Evolutionary conservation across 1,140 invertebrate species (phyloP).

Genomic region (Platorchestia sp.): DNA sequence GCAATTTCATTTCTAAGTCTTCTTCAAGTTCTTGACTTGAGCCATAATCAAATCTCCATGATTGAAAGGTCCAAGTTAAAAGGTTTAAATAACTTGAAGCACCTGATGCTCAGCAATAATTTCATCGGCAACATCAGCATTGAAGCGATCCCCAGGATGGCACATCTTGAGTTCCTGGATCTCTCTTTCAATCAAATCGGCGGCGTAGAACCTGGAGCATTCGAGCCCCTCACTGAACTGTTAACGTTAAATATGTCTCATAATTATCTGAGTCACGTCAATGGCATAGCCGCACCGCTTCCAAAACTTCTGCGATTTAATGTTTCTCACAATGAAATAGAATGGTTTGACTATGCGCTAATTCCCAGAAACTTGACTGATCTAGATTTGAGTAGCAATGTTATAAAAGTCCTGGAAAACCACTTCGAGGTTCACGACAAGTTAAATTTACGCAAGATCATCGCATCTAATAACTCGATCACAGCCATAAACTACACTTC

Average conservation of each 20-base stretch:
- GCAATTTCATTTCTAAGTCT: constrained; percentile 83
- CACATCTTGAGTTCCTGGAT: constrained; percentile 86
- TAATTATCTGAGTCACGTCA: constrained; percentile 87
- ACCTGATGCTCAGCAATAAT: constrained; percentile 88
- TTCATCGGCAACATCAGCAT: constrained; percentile 86
- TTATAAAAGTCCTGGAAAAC: constrained; percentile 86
- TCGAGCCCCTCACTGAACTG: constrained; percentile 82
- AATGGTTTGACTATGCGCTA: constrained; percentile 92
- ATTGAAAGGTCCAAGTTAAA: constrained; percentile 85
- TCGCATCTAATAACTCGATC: constrained; percentile 27
- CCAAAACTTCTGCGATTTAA: constrained; percentile 87
- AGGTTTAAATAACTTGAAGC: constrained; percentile 84
- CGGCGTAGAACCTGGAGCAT: constrained; percentile 84
- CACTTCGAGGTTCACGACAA: constrained; percentile 87
- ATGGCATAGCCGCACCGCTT: constrained; percentile 85
- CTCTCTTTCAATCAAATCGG: constrained; percentile 87
- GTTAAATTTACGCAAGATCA: constrained; percentile 70
- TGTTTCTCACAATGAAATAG: constrained; percentile 86
- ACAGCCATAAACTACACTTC: constrained; percentile 65
- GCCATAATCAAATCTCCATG: constrained; percentile 85
- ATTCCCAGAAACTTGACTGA: constrained; percentile 89
- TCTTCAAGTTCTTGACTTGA: constrained; percentile 87
- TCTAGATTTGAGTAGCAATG: constrained; percentile 90
- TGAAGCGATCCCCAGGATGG: constrained; percentile 81
- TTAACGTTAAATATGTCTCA: constrained; percentile 88